Evolutionary conservation across 2,113 vertebrate species (phyloP), one percentile per base, ranked within the genome.

Genomic region (Oryctolagus cuniculus): DNA sequence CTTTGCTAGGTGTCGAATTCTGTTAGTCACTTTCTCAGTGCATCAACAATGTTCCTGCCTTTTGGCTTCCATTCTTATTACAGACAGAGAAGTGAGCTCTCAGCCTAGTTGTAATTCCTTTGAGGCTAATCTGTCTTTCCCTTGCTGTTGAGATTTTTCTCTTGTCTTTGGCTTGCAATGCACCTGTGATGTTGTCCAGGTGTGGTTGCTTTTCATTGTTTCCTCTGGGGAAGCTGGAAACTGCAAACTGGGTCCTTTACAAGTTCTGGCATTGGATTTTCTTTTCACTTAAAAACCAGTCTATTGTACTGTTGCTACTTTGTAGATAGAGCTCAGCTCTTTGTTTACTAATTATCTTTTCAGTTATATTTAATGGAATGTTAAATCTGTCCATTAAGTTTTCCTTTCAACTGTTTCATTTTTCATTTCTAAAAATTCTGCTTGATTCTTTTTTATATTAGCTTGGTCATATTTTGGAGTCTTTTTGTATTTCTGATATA

Each of bases 401-500:
- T 78, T 64, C 44, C 21, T 69, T 24, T 49, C 34, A 77, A 4
- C 61, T 69, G 16, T 61, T 74, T 85, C 73, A 84, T 85, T 95
- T 90, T 85, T 94, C 12, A 92, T 87, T 82, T 89, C 12, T 91
- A 85, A 73, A 92, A 53, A 89, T 92, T 95, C 53, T 89, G 25
- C 55, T 93, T 95, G 34, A 27, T 78, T 87, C 5, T 69, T 67
- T 67, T 66, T 34, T 86, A 87, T 83, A 55, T 67, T 87, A 44
- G 29, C 29, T 73, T 92, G 22, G 44, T 80, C 19, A 69, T 74
- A 78, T 55, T 87, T 90, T 87, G 91, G 44, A 67, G 15, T 84
- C n/a, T 78, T 44, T 79, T 85, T 44, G 44, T 44, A 12, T 8
- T 77, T 83, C 44, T 91, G 55, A 53, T 82, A 77, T 66, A 75